Percentiles rank a stretch among this genome's conserved stretches.
phyloP scores from a whole-genome alignment of 2,797 vertebrate genomes.

The Pseudomugil gertrudae region DNA sequence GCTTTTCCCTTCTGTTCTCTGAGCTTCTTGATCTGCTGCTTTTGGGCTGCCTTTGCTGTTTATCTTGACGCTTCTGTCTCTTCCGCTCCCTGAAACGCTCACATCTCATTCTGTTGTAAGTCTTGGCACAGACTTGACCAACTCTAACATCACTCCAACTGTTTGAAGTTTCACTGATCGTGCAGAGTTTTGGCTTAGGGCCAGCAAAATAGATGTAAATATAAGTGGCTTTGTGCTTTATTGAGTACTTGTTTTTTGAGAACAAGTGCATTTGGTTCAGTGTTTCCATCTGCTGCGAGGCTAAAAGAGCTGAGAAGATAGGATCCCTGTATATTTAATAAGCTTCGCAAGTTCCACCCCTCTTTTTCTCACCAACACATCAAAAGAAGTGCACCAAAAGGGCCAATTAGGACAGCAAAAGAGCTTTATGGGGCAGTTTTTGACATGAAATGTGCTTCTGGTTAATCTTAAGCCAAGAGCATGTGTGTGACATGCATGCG shows the following conservation, averaged over 20 bases:
- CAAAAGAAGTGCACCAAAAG: constrained; percentile 73
- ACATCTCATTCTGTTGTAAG: constrained; percentile 38
- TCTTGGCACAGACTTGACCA: constrained; percentile 31
- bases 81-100: constrained; percentile 27
- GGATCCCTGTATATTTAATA: constrained; percentile 52
- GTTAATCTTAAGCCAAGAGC: constrained; percentile 58
- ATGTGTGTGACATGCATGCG: constrained; percentile 32
- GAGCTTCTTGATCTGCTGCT: constrained; percentile 42
- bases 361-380: constrained; percentile 66
- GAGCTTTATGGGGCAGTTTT: constrained; percentile 57
- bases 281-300: constrained; percentile 50
- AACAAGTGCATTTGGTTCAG: constrained; percentile 35
- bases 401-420: constrained; percentile 74
- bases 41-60: constrained; percentile 34
- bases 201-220: constrained; percentile 30
- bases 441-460: constrained; percentile 47
- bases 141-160: constrained; percentile 31
- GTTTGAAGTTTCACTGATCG: constrained; percentile 49
- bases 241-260: constrained; percentile 23
- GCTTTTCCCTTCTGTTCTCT: constrained; percentile 14
- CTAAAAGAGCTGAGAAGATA: constrained; percentile 41
- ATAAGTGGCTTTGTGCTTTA: constrained; percentile 24
- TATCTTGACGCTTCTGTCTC: constrained; percentile 36
- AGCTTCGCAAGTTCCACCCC: constrained; percentile 52
- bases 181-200: constrained; percentile 31